phyloP scores from a whole-genome alignment of 2,888 invertebrate genomes.

The Conus canariensis region DNA sequence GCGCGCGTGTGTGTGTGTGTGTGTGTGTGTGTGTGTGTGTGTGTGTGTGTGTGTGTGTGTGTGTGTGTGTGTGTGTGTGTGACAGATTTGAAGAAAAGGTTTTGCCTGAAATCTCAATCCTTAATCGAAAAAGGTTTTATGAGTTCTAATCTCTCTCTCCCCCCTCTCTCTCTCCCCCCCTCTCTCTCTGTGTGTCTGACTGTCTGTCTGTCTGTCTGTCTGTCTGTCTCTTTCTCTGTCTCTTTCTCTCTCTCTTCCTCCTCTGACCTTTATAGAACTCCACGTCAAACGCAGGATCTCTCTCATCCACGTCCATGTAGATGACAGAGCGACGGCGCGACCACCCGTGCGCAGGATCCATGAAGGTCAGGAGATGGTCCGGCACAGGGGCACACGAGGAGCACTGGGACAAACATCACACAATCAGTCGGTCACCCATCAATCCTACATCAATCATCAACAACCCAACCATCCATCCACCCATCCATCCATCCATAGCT shows the following conservation, averaged over 20 bases:
- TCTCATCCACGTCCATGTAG: not conserved
- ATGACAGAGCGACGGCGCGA: not conserved
- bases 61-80: no score
- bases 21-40: no score
- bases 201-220: constrained; percentile 8
- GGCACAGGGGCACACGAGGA: not conserved
- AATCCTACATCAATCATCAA: no score
- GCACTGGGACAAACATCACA: not conserved
- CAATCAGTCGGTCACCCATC: no score
- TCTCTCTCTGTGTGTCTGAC: constrained; percentile 6
- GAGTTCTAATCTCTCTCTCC: no score
- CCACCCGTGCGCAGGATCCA: constrained; percentile 7
- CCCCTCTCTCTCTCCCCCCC: not conserved
- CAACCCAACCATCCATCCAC: no score
- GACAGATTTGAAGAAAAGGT: no score
- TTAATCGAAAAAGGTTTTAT: no score
- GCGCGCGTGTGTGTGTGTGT: no score
- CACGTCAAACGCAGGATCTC: not conserved
- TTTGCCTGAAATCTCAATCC: no score
- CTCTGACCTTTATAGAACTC: not conserved
- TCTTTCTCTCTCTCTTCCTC: not conserved
- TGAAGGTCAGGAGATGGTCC: not conserved
- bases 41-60: no score
- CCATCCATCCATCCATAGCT: no score
- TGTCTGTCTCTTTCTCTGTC: not conserved